phyloP scores from a whole-genome alignment of 2,888 invertebrate genomes.

The Trisateles emortualis region DNA sequence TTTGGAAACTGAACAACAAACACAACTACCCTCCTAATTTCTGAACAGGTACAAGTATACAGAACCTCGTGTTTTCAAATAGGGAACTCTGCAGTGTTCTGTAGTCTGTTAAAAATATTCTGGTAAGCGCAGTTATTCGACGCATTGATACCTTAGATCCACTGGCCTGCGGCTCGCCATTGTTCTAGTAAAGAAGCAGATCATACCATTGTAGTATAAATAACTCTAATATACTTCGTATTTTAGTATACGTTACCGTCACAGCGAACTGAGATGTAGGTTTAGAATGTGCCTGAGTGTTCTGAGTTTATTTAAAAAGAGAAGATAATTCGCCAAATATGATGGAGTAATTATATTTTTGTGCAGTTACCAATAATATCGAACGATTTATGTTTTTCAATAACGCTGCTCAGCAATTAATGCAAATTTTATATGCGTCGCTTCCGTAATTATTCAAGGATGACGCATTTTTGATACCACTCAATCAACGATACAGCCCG shows the following conservation, averaged over 20 bases:
- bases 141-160: slow-evolving; percentile 10
- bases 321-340: slow-evolving; percentile 11
- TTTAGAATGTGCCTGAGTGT: slow-evolving; percentile 16
- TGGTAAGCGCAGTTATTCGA: slow-evolving; percentile 14
- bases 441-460: no score
- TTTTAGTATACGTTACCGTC: slow-evolving; percentile 15
- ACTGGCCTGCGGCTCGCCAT: slow-evolving; percentile 1
- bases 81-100: background rate
- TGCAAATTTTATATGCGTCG: no score
- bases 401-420: no score
- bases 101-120: slow-evolving; percentile 4
- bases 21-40: slow-evolving; percentile 39
- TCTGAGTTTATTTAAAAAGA: background rate
- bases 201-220: slow-evolving; percentile 10
- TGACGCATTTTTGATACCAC: no score
- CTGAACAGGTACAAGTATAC: slow-evolving; percentile 25
- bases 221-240: background rate
- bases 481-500: no score
- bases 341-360: slow-evolving; percentile 6
- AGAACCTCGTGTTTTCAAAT: slow-evolving; percentile 4
- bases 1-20: slow-evolving; percentile 16
- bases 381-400: no score
- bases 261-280: slow-evolving; percentile 1
- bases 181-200: slow-evolving; percentile 18
- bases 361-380: background rate